Conservation (phyloP, 37 sponge, comb jelly and placozoan genomes). For the Haliclona indistincta region DNA sequence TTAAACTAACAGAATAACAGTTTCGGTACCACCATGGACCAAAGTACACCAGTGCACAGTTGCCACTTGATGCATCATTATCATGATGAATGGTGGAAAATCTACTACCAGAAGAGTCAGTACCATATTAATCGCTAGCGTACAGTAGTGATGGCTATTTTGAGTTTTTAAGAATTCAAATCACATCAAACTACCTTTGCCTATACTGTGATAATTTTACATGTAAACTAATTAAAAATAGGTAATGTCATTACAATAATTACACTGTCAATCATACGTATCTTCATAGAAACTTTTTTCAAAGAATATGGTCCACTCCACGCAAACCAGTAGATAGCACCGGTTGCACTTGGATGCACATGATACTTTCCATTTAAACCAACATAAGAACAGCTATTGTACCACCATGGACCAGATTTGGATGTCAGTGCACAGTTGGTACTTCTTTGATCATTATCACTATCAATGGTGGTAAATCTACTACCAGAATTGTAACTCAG, state of each 20-base stretch:
- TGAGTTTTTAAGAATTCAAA: no score
- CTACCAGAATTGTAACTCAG: not conserved
- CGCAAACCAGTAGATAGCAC: no score
- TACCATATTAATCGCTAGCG: no score
- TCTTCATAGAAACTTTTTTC: no score
- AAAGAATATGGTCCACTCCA: no score
- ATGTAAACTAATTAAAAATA: no score
- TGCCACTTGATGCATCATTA: not conserved
- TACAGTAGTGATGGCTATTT: no score
- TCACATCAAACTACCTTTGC: slow-evolving; percentile 4
- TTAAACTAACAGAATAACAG: not conserved
- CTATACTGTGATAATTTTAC: no score
- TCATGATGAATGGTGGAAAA: slow-evolving; percentile 14
- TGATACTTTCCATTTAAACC: not conserved
- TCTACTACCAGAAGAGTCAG: not conserved
- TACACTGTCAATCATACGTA: no score
- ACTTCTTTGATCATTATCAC: slow-evolving; percentile 2
- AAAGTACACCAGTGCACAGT: not conserved
- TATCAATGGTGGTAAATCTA: slow-evolving; percentile 1
- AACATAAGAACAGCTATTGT: not conserved
- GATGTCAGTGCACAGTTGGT: not conserved
- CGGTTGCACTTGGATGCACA: no score
- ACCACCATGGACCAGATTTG: slow-evolving; percentile 18
- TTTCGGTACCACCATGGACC: slow-evolving; percentile 9
- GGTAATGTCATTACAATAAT: no score